Conservation (phyloP, 2,113 vertebrate species). For the Indicator indicator region DNA sequence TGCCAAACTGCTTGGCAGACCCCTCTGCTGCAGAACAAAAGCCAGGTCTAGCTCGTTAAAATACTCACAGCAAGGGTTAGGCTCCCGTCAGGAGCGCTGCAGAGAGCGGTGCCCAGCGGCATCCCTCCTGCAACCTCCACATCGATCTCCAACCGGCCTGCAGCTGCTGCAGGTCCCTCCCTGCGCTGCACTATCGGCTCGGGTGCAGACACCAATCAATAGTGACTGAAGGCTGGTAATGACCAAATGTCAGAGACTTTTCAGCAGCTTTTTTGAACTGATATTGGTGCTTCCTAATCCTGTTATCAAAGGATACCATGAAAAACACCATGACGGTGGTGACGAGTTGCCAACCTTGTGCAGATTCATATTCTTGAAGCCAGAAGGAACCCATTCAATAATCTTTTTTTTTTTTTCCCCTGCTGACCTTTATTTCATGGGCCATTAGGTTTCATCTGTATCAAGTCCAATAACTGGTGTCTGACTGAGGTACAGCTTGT, state of each 20-base stretch:
- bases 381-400: slow-evolving; percentile 19
- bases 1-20: neutral
- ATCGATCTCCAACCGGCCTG: neutral
- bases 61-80: neutral
- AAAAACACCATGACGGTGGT: neutral
- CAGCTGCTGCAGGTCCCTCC: neutral
- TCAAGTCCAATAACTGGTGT: slow-evolving; percentile 16
- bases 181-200: neutral
- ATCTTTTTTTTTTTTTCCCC: slow-evolving; percentile 3
- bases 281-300: slow-evolving; percentile 56
- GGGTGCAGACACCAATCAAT: neutral
- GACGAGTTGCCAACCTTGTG: neutral
- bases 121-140: fast-evolving
- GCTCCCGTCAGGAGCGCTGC: neutral
- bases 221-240: neutral
- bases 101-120: neutral
- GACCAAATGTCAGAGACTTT: slow-evolving; percentile 35
- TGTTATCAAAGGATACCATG: slow-evolving; percentile 40
- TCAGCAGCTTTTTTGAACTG: slow-evolving; percentile 39
- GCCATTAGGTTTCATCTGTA: slow-evolving; percentile 18
- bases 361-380: neutral
- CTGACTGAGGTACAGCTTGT: slow-evolving; percentile 10
- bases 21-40: neutral
- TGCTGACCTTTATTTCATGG: slow-evolving; percentile 62
- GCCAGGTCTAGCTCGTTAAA: neutral